A percentile compares a stretch with the other conserved stretches of the same genome.
Evolutionary conservation across 2,888 invertebrate genomes (phyloP).

Genomic region (Dione juno): DNA sequence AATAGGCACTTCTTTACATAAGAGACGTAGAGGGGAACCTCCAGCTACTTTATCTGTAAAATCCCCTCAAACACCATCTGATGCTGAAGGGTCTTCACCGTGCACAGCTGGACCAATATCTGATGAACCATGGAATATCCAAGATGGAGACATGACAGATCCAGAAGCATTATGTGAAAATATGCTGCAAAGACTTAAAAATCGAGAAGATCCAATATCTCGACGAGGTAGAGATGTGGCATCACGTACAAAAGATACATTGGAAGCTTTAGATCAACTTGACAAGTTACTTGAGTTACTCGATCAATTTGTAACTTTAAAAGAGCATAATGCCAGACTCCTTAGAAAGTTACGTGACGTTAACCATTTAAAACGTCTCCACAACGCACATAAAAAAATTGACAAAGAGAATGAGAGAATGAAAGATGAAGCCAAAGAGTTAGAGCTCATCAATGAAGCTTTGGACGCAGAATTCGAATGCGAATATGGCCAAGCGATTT

Average conservation of each 20-base stretch:
- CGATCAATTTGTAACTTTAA: constrained; percentile 88
- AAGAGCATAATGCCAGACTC: constrained; percentile 88
- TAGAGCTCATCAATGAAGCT: constrained; percentile 75
- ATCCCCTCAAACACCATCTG: constrained; percentile 69
- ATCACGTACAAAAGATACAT: constrained; percentile 81
- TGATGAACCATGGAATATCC: constrained; percentile 64
- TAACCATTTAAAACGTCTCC: constrained; percentile 87
- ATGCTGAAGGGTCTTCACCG: constrained; percentile 74
- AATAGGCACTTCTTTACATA: constrained; percentile 73
- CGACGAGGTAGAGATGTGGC: constrained; percentile 82
- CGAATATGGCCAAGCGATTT: constrained; percentile 85
- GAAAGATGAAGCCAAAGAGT: constrained; percentile 66
- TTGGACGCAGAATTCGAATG: constrained; percentile 84
- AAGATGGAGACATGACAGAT: constrained; percentile 62
- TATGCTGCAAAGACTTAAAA: constrained; percentile 72
- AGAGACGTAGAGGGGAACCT: constrained; percentile 71
- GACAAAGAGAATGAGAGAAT: constrained; percentile 69
- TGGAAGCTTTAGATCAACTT: constrained; percentile 89
- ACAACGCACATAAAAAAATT: constrained; percentile 83
- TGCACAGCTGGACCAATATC: constrained; percentile 71
- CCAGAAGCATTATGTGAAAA: constrained; percentile 69
- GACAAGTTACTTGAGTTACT: constrained; percentile 90
- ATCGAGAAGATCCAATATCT: constrained; percentile 74
- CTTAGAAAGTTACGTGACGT: constrained; percentile 88
- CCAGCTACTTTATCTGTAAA: constrained; percentile 72